Base-by-base conservation (phyloP, 2,888 invertebrate genomes). In the Phengaris arion region DNA sequence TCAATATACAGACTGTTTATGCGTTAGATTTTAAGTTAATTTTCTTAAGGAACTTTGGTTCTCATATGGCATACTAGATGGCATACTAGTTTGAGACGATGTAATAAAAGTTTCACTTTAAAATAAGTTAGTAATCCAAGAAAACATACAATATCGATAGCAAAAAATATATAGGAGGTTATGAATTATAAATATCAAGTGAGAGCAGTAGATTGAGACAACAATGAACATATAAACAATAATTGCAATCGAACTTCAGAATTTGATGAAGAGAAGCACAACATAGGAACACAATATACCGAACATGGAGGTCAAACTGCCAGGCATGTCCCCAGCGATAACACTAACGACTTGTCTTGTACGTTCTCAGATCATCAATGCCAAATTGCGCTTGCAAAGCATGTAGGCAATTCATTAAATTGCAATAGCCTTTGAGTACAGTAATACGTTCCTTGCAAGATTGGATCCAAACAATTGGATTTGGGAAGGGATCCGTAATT, bases 321-420 rank as follows among this genome's bases (percentile, higher is more conserved):
- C 76, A 73, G 72, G 77, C 78, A 78, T 76, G 79, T 77, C 79
- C 76, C 77, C 45, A 4, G 76, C 75, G 78, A 77, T 76, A 70
- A 76, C 76, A 57, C 72, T 77, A 74, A 74, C 77, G 77, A 72
- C 75, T 35, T 76, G 74, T 48, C 68, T 73, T 70, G 46, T 48
- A 22, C 45, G 76, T 74, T 68, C 55, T 22, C 57, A 70, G 70
- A 75, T 75, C 75, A 75, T 75, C 75, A 75, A 75, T 75, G 51
- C 13, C 70, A 70, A 75, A 75, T 48, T 69, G 70, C 55, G 74
- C 74, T 74, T 74, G 57, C 54, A 15, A 55, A 57, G 57, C 74
- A 74, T 74, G 57, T 55, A 57, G 59, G 74, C 74, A 57, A 74
- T 74, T 74, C 74, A 74, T 74, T 57, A 74, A 74, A 57, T 55